Base-by-base conservation (phyloP, 2,797 vertebrate species). In the Rhadinocentrus ornatus region DNA sequence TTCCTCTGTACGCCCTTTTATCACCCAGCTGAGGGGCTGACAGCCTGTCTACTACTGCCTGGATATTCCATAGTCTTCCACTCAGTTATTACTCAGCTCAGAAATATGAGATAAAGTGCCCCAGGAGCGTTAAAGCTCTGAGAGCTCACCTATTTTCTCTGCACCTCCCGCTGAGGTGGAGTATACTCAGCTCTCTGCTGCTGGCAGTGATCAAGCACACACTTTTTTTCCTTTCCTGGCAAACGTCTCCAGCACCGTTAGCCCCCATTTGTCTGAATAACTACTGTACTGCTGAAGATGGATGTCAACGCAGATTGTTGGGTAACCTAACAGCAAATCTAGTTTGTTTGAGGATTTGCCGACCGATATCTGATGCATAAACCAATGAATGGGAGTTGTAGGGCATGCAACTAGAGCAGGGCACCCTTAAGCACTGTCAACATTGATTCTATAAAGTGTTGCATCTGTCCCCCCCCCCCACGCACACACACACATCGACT, bases 61-160 rank as follows among this genome's bases (percentile, higher is more conserved):
- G 71, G 75, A 66, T 85, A 31, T 62, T 78, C 52, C 74, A 62
- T 56, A 44, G 73, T 68, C 69, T 73, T 79, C 73, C 32, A 46
- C 62, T 75, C 48, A 18, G 80, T 75, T 80, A 81, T 90, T 90
- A 90, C 86, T 90, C 86, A 66, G 78, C 71, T 59, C 67, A 68
- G 69, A 90, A 90, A 85, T 81, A 86, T 87, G 84, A 90, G 88
- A 75, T 79, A 59, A 74, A 85, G 58, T 60, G 81, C 80, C 76
- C 53, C 73, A 18, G 87, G 84, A 85, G 88, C 46, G 10, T 70
- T 50, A 0, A 60, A 79, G 72, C 85, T 86, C 75, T 76, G 61
- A 62, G 69, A 85, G 78, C 69, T 77, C 70, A 62, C 75, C 80
- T 80, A 57, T 27, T 58, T 73, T 67, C 46, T 58, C 70, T 70